Evolutionary conservation across 2,113 vertebrate genomes (phyloP).

Genomic region (Ia io): DNA sequence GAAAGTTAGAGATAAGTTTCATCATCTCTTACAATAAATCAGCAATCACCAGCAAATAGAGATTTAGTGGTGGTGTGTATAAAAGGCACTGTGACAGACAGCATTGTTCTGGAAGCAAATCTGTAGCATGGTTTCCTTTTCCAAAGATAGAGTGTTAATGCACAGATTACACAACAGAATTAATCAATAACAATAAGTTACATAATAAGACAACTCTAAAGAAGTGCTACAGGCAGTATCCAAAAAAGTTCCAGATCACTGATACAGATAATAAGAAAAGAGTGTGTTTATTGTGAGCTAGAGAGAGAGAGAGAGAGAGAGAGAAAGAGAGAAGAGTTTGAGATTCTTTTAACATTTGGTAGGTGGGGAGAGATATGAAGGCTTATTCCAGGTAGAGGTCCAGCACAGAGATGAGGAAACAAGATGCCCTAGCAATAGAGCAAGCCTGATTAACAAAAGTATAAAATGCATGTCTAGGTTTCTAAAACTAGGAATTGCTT

Average conservation of each 20-base stretch:
- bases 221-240: background rate
- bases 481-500: background rate
- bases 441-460: background rate
- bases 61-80: background rate
- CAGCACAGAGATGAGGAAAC: background rate
- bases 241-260: background rate
- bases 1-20: conserved; percentile 50
- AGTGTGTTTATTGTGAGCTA: background rate
- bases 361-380: background rate
- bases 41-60: conserved; percentile 41
- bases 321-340: background rate
- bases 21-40: conserved; percentile 38
- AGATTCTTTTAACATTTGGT: background rate
- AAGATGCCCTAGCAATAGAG: background rate
- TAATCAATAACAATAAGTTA: background rate
- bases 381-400: background rate
- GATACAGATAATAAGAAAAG: background rate
- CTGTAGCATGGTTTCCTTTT: background rate
- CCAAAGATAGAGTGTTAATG: background rate
- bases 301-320: background rate
- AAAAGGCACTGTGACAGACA: background rate
- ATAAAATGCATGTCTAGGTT: background rate
- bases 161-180: background rate
- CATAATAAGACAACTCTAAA: background rate
- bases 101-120: background rate